Conservation (phyloP, 2,888 invertebrate genomes). For the Lissocephala sabroskyi region DNA sequence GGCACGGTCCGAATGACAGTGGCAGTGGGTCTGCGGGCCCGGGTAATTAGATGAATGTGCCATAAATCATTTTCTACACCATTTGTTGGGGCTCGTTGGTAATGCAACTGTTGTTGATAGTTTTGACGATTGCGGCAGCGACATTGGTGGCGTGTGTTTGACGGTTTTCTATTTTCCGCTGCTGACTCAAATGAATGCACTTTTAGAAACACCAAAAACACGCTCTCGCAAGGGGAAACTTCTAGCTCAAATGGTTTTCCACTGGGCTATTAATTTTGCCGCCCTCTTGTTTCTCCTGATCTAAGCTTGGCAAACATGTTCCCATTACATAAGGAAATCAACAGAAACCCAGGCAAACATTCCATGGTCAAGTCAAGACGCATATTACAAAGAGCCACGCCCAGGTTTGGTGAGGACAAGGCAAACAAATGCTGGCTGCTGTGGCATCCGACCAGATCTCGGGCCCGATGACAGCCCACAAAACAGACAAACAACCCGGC, state of each 20-base stretch:
- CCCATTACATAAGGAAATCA: conserved; percentile 38
- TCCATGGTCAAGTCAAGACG: conserved; percentile 30
- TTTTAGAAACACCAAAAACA: no score
- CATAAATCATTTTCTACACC: conserved; percentile 61
- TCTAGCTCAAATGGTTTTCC: no score
- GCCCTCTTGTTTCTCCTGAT: neutral
- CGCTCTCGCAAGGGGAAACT: no score
- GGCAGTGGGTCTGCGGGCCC: conserved; percentile 31
- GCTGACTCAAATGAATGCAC: no score
- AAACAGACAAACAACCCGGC: conserved; percentile 21
- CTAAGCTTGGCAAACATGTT: conserved; percentile 41
- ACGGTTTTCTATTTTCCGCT: no score
- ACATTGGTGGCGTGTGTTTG: no score
- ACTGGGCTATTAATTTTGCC: no score
- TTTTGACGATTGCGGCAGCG: no score
- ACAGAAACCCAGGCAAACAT: no score
- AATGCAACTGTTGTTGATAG: neutral
- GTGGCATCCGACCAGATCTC: no score
- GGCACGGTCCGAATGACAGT: no score
- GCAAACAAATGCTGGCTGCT: conserved; percentile 17
- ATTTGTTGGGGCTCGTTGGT: conserved; percentile 36
- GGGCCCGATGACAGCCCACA: conserved; percentile 9
- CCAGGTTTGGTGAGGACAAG: conserved; percentile 21
- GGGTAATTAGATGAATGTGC: conserved; percentile 61
- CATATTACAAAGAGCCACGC: conserved; percentile 41